These are phyloP conservation scores for Stegana nigrithorax DNA, from an alignment of 2,888 invertebrate species.

Conservation along the genomic window DNA sequence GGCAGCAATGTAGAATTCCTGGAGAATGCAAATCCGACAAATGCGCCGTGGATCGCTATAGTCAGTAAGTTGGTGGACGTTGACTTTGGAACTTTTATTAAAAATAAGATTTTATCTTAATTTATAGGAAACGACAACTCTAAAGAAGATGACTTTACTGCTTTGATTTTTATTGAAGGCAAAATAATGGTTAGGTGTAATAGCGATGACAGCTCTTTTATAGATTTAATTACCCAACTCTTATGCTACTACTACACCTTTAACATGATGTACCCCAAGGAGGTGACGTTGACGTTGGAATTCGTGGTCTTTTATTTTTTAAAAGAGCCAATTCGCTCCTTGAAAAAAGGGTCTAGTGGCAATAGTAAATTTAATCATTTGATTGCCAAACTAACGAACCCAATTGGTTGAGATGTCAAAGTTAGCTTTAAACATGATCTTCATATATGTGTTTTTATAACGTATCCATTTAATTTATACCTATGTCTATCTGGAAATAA, in stretches of 20 bases:
- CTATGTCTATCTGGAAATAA: conserved; percentile 46
- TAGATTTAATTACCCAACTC: conserved; percentile 50
- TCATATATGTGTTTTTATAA: no score
- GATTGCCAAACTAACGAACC: conserved; percentile 50
- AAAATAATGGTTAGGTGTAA: conserved; percentile 49
- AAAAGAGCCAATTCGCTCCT: conserved; percentile 43
- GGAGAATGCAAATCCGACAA: conserved; percentile 48
- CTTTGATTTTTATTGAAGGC: conserved; percentile 51
- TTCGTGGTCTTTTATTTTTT: conserved; percentile 55
- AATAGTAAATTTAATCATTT: conserved; percentile 51
- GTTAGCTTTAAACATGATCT: no score
- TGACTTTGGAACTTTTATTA: no score
- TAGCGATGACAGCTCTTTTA: conserved; percentile 43
- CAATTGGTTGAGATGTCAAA: conserved; percentile 54
- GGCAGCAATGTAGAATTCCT: conserved; percentile 42
- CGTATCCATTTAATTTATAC: no score
- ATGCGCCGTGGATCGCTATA: conserved; percentile 55
- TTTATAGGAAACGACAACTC: conserved; percentile 30
- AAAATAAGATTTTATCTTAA: neutral
- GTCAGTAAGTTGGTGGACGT: conserved; percentile 47
- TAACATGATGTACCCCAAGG: conserved; percentile 58
- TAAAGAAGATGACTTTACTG: conserved; percentile 34
- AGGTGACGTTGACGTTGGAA: conserved; percentile 59
- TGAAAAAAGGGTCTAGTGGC: conserved; percentile 45
- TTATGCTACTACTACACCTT: conserved; percentile 58